Base-by-base conservation (phyloP, 2,888 invertebrate genomes). In the Papilio elwesi region DNA sequence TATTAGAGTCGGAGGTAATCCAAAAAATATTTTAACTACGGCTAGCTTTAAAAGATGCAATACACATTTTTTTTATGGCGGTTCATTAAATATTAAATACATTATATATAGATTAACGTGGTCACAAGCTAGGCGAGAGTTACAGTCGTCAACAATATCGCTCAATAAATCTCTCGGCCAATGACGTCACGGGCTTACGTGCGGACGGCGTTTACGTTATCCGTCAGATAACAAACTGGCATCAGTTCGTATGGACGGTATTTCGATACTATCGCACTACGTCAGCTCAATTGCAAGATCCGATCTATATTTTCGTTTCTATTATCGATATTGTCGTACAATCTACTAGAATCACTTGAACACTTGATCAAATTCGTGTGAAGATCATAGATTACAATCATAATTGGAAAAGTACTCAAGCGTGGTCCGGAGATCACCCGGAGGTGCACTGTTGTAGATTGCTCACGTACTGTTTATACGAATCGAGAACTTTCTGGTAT, bases 111-210 rank as follows among this genome's bases (percentile, higher is more conserved):
- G 13, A 26, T 36, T 68, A 57, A 36, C 36, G 49, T 59, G 26
- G 9, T 68, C 68, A 6, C 57, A 48, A 11, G 15, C 6, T 6
- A 15, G 43, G 43, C 15, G 13, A 13, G 70, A 38, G 71, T 57
- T 59, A 51, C 51, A 53, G 71, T 16, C 48, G 15, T n/a, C 47
- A 71, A 67, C 52, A 63, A 48, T 68, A 52, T 59, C 15, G 62
- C 52, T 71, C 52, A 15, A 59, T 71, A 71, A 53, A 62, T 71
- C 67, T 71, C 67, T 12, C 43, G 7, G 43, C 15, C 51, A 11
- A 51, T 67, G 62, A 71, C 71, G 71, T 72, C 68, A 72, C 63
- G 13, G 72, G 68, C 55, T 68, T 68, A 68, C 72, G 62, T 55
- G 38, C 48, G 36, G 36, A 12, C n/a, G 12, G 15, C 16, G 49